Conservation (phyloP, 1,140 invertebrate genomes). For the Eumeta japonica region DNA sequence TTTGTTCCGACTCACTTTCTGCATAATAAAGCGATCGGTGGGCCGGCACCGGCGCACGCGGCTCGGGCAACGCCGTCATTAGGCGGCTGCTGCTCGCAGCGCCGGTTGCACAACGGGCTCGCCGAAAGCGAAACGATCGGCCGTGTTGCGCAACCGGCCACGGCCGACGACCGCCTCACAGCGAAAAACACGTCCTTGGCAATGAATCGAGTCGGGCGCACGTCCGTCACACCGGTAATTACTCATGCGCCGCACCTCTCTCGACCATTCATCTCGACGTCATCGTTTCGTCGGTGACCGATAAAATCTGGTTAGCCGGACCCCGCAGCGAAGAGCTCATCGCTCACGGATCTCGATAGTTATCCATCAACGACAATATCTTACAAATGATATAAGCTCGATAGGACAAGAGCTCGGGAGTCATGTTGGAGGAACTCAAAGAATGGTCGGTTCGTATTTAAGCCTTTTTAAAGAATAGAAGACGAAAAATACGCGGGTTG, state of each 20-base stretch:
- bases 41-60: constrained; percentile 13
- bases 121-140: constrained; percentile 13
- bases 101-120: constrained; percentile 12
- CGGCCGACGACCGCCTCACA: constrained; percentile 22
- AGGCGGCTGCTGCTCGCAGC: constrained; percentile 14
- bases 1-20: constrained; percentile 23
- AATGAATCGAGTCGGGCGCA: constrained; percentile 23
- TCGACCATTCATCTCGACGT: neutral
- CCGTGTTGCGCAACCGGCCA: constrained; percentile 14
- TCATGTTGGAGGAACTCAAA: too few species aligned
- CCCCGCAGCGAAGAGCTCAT: constrained; percentile 7
- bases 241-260: too few species aligned
- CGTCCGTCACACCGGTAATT: constrained; percentile 20
- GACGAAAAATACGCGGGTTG: too few species aligned
- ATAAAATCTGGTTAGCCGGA: neutral
- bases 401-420: too few species aligned
- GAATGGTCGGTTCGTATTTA: too few species aligned
- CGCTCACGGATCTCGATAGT: constrained; percentile 16
- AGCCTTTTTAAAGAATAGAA: too few species aligned
- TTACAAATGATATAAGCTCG: too few species aligned
- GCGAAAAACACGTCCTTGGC: constrained; percentile 32
- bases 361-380: too few species aligned
- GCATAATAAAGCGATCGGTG: constrained; percentile 25
- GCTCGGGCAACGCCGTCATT: constrained; percentile 19
- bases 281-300: neutral